Evolutionary conservation across 1,140 invertebrate species (phyloP), one percentile per base, ranked within the genome.

Genomic region (Lysiphlebus fabarum): DNA sequence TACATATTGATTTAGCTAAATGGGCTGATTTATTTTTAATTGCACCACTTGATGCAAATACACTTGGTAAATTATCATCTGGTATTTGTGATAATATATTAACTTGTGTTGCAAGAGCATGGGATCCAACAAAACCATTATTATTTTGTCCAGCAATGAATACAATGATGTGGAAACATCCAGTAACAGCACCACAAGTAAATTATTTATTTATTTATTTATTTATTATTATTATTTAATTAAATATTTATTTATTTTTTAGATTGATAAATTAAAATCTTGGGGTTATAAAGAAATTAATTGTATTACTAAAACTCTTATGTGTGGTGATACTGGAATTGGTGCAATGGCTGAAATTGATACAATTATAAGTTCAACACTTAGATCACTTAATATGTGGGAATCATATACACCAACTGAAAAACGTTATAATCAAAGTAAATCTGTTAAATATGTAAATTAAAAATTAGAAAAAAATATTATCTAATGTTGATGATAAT

Each of bases 121-220:
- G 98, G 97, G 90, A 98, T 68, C 66, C 89, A 8, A 72, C 74
- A 5, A 95, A 95, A 70, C 94, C 95, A 0, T 73, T 98, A 4
- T 68, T 98, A 7, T 97, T 98, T 79, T 97, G 95, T 70, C 96
- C 97, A 0, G 96, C 97, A 2, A 99, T 99, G 98, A 99, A 99
- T 72, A 98, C 95, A 0, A 85, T 86, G 65, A 96, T 96, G 94
- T 99, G 93, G 88, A 83, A 96, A 59, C 96, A 99, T 81, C 96
- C 96, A 0, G 73, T 98, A 9, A 99, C 97, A 5, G 73, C 80
- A 4, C 81, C 82, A 53, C 78, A 79, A 70, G 77, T 80, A 66
- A 50, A 40, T n/a, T n/a, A n/a, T n/a, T n/a, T n/a, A n/a, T n/a
- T n/a, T n/a, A n/a, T n/a, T n/a, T n/a, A n/a, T n/a, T n/a, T n/a